Conservation (phyloP, 2,113 vertebrate genomes). For the Circaetus gallicus region DNA sequence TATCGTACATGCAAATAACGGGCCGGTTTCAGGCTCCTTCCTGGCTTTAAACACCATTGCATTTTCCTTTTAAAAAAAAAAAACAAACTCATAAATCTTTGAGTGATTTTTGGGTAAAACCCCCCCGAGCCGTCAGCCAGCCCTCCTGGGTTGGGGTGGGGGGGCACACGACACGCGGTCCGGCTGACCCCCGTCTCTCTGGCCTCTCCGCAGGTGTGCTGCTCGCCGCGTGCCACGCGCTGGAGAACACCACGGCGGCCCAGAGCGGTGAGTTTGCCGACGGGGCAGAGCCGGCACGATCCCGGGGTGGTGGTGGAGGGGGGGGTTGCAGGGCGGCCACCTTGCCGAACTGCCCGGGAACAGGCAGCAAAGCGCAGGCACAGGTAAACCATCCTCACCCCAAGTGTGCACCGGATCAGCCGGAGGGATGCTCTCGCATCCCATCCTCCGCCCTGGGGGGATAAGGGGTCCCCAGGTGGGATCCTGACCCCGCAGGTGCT, state of each 20-base stretch:
- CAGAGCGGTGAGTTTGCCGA: not conserved
- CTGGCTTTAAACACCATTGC: not conserved
- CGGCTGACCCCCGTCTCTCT: not conserved
- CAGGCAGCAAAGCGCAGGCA: not conserved
- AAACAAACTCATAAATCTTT: not conserved
- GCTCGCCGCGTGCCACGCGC: not conserved
- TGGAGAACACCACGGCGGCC: slow-evolving; percentile 12
- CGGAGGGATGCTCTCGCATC: not conserved
- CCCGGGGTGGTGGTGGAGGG: not conserved
- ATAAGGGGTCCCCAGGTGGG: not conserved
- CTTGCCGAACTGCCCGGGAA: rapidly evolving
- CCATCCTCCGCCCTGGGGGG: not conserved
- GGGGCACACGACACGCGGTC: rapidly evolving
- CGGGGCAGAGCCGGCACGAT: not conserved
- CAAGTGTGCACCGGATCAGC: rapidly evolving
- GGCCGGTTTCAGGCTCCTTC: not conserved
- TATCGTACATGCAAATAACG: not conserved
- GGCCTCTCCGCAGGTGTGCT: not conserved
- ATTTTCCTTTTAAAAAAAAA: not conserved
- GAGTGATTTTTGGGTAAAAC: not conserved
- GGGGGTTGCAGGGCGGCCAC: too few relatives aligned
- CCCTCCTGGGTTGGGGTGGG: not conserved
- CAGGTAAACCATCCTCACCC: not conserved
- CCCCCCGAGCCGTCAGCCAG: too few relatives aligned
- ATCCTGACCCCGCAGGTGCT: not conserved